Base-by-base conservation (phyloP, 37 sponge, comb jelly and placozoan genomes). In the Lycopodina hypogea region DNA sequence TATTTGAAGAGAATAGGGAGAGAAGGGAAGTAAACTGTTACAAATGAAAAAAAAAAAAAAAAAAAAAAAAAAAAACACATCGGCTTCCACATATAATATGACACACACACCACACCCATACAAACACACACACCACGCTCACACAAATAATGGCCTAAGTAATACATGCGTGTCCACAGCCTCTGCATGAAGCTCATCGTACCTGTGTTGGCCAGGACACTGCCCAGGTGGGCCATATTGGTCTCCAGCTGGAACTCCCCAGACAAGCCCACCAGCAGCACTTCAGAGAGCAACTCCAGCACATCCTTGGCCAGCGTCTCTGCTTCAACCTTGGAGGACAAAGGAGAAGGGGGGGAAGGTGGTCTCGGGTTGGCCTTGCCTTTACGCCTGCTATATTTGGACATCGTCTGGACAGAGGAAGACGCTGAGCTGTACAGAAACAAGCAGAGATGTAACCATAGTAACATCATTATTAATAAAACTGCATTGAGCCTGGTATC, bases 201-300 rank as follows among this genome's bases (percentile, higher is more conserved):
- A 82, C 83, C 23, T 66, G 74, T 66, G 1, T 42, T 37, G 7
- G 79, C 77, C 37, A 82, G 55, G 39, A 18, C 35, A 26, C 34
- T 74, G 6, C 42, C 80, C 32, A 64, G 28, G 23, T 56, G 50
- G 22, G 79, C 53, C 51, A 72, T 61, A 39, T 61, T 48, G 41
- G 69, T 41, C 34, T 83, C 61, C 50, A 84, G 24, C 23, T 42
- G 24, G 1, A 9, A 56, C 18, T 42, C 77, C 28, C 41, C 62
- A 0, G 77, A 28, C 61, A 76, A 17, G 17, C 84, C 84, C 17
- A 68, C 28, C 76, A 87, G 33, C 21, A 79, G 23, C 55, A 82
- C 37, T 52, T 78, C 83, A 34, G 78, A 48, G 3, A 82, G 41
- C 6, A 75, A 56, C 15, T 0, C 28, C 15, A 86, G 69, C 37